These are phyloP conservation scores for Tetramorium simillimum DNA, from an alignment of 1,140 invertebrate species.

Conservation along the genomic window DNA sequence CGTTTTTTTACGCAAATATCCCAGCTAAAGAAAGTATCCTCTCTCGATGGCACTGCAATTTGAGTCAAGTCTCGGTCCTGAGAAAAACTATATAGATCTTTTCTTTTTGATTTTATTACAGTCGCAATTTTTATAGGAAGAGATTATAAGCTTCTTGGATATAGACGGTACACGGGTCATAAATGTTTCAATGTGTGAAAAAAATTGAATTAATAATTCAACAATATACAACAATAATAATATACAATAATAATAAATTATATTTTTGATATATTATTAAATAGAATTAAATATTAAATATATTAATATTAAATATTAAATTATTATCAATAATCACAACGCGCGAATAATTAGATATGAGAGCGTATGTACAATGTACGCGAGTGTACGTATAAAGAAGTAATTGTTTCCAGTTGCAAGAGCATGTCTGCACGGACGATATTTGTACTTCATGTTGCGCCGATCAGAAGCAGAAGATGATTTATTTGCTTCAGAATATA, in stretches of 20 bases:
- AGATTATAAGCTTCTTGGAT: background rate
- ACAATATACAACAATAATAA: background rate
- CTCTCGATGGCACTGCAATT: background rate
- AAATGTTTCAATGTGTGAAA: background rate
- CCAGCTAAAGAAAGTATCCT: background rate
- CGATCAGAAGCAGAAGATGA: constrained; percentile 75
- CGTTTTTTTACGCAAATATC: background rate
- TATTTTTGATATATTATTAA: background rate
- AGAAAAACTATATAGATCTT: background rate
- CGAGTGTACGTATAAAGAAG: background rate
- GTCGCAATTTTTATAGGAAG: background rate
- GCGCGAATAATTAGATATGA: background rate
- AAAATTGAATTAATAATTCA: background rate
- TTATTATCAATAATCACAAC: background rate
- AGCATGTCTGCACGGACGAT: constrained; percentile 57
- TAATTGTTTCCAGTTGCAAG: constrained; percentile 70
- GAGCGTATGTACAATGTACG: background rate
- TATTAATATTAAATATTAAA: no score
- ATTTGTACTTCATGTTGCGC: constrained; percentile 59
- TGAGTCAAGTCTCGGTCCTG: background rate
- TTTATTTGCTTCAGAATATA: constrained; percentile 78
- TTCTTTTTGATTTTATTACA: background rate
- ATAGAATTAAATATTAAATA: no score
- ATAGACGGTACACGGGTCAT: background rate
- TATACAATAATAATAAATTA: background rate